Evolutionary conservation across 2,888 invertebrate genomes (phyloP), one percentile per base, ranked within the genome.

Genomic region (Baccha elongata): DNA sequence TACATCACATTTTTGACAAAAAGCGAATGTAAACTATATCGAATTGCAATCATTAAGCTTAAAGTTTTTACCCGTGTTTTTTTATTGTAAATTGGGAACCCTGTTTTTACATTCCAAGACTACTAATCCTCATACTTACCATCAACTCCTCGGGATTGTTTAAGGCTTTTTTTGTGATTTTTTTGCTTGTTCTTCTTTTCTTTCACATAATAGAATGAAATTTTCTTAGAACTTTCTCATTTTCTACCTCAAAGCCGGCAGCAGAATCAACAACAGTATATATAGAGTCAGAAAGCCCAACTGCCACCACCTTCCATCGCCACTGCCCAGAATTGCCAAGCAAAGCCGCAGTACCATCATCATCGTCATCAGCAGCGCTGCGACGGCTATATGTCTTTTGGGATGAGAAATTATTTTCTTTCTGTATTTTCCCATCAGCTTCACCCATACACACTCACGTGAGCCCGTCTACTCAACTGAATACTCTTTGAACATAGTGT

Each of bases 331-430:
- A 8, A 8, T 44, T 2, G 29, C 5, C 15, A 5, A n/a, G 19
- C 1, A 35, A 23, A 40, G 50, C 32, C 42, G 26, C 58, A 8
- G n/a, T 48, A 35, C n/a, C 65, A 48, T 3, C 50, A 7, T 23
- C 50, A 3, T 23, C 35, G 19, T 10, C 35, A 11, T n/a, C 15
- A 15, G 4, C 48, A 50, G 1, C n/a, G 32, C 48, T 21, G 21
- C 50, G 2, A 19, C 53, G 35, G 7, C 15, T 7, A n/a, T 29
- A 60, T 65, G 76, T 42, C 72, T 58, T 72, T 42, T 50, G 64
- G 73, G 68, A 83, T 83, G 78, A 73, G 72, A 73, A 73, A 64
- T 78, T 78, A 78, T 78, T 78, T 76, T 78, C 78, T 52, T 76
- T 83, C 67, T 64, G 64, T 67, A 83, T 65, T 65, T 69, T 60